Percentiles rank a stretch among this genome's conserved stretches.
These are phyloP conservation scores for Tholera decimalis DNA, from an alignment of 2,888 invertebrate species.

Conservation along the genomic window DNA sequence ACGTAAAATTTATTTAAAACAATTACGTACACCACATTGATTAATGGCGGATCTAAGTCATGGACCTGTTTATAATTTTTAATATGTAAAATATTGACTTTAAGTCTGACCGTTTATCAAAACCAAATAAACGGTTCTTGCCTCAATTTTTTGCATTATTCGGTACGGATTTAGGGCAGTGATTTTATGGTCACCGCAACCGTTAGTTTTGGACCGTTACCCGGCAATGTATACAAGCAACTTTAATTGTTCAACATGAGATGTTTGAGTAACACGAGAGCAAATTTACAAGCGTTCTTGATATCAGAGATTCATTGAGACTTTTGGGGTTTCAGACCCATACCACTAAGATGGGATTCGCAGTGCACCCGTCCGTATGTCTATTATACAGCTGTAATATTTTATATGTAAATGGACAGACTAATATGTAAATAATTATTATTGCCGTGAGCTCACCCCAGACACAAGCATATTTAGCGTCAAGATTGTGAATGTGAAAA, in stretches of 20 bases:
- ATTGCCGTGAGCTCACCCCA: no score
- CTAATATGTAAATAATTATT: no score
- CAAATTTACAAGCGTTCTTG: not conserved
- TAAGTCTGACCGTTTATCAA: not conserved
- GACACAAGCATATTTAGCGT: no score
- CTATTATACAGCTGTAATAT: no score
- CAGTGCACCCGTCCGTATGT: not conserved
- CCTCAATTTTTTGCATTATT: constrained; percentile 1
- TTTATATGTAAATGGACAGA: no score
- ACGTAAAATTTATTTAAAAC: not conserved
- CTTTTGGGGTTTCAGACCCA: not conserved
- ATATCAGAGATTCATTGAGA: not conserved
- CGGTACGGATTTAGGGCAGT: constrained; percentile 12
- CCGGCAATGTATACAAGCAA: constrained; percentile 17
- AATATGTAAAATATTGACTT: not conserved
- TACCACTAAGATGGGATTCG: not conserved
- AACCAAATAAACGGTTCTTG: not conserved
- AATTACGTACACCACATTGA: constrained; percentile 16
- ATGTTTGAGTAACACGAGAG: constrained; percentile 4
- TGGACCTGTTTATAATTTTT: constrained; percentile 3
- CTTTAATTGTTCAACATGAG: constrained; percentile 42
- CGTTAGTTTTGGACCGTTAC: constrained; percentile 44
- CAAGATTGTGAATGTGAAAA: no score
- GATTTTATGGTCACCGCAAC: constrained; percentile 34
- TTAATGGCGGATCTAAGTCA: not conserved